Evolutionary conservation across 2,113 vertebrate genomes (phyloP).

Genomic region (Aphyosemion australe): DNA sequence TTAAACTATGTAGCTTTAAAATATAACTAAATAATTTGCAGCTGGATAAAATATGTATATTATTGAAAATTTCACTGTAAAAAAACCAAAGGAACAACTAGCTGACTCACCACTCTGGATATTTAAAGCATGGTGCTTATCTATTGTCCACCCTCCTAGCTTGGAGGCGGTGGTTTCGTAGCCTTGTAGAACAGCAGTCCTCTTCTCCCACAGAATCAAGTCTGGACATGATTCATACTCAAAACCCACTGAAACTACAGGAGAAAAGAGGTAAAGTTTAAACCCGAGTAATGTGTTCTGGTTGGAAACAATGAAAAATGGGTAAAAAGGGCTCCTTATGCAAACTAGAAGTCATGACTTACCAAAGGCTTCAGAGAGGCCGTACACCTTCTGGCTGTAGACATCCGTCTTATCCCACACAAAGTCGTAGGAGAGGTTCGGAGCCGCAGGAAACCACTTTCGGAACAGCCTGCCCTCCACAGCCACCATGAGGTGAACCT

Average conservation of each 20-base stretch:
- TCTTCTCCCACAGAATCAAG: conserved; percentile 97
- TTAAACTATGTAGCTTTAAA: too few species aligned
- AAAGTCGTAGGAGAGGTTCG: conserved; percentile 92
- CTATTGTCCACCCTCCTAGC: conserved; percentile 94
- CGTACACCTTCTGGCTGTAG: conserved; percentile 97
- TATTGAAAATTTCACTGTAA: not conserved
- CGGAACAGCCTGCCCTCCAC: conserved; percentile 95
- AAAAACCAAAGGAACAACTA: not conserved
- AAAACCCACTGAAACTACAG: conserved; percentile 94
- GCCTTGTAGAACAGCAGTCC: conserved; percentile 92
- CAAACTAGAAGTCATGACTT: conserved; percentile 43
- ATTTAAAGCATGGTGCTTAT: conserved; percentile 95
- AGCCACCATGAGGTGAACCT: conserved; percentile 97
- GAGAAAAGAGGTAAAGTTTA: not conserved
- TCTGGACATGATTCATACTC: conserved; percentile 98
- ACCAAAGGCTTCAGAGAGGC: conserved; percentile 94
- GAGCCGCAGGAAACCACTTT: conserved; percentile 94
- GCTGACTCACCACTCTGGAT: conserved; percentile 91
- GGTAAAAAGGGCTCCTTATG: not conserved
- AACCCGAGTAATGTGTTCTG: not conserved
- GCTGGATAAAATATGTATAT: not conserved
- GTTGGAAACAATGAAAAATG: not conserved
- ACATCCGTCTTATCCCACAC: conserved; percentile 98
- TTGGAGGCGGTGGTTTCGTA: conserved; percentile 94
- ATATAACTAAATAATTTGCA: too few species aligned